These are phyloP conservation scores for Acromyrmex charruanus DNA, from an alignment of 1,140 invertebrate genomes.

Conservation along the genomic window DNA sequence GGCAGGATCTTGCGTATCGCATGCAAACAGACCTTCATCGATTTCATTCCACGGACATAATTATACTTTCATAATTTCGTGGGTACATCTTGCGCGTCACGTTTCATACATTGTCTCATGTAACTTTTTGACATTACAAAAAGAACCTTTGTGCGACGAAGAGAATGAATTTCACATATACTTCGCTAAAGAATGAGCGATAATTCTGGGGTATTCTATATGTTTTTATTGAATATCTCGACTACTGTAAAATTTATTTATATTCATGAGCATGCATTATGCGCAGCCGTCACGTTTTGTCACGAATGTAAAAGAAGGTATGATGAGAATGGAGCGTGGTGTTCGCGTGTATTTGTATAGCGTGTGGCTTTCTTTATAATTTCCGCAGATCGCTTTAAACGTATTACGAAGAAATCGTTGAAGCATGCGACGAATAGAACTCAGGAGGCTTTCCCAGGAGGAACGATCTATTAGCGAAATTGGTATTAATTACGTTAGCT, in stretches of 20 bases:
- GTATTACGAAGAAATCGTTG: constrained; percentile 52
- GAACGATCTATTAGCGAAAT: constrained; percentile 50
- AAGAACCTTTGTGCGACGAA: not conserved
- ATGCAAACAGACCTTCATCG: not conserved
- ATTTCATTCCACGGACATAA: not conserved
- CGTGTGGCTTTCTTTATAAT: constrained; percentile 55
- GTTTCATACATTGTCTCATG: not conserved
- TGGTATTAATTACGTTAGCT: constrained; percentile 47
- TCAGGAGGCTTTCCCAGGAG: constrained; percentile 14
- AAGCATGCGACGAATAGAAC: constrained; percentile 46
- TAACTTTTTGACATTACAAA: not conserved
- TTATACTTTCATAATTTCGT: not conserved
- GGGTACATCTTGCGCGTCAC: no score
- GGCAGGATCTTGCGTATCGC: not conserved
- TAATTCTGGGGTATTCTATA: not conserved
- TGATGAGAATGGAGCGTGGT: constrained; percentile 1
- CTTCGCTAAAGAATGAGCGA: not conserved
- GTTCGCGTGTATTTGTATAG: constrained; percentile 39
- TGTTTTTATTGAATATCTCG: not conserved
- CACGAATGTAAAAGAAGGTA: constrained; percentile 26
- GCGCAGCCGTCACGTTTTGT: constrained; percentile 38
- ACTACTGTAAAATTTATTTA: constrained; percentile 18
- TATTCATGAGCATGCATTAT: constrained; percentile 42
- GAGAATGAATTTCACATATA: not conserved
- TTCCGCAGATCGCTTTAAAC: constrained; percentile 36